Evolutionary conservation across 2,888 invertebrate genomes (phyloP), one percentile per base, ranked within the genome.

Genomic region (Drepana falcataria): DNA sequence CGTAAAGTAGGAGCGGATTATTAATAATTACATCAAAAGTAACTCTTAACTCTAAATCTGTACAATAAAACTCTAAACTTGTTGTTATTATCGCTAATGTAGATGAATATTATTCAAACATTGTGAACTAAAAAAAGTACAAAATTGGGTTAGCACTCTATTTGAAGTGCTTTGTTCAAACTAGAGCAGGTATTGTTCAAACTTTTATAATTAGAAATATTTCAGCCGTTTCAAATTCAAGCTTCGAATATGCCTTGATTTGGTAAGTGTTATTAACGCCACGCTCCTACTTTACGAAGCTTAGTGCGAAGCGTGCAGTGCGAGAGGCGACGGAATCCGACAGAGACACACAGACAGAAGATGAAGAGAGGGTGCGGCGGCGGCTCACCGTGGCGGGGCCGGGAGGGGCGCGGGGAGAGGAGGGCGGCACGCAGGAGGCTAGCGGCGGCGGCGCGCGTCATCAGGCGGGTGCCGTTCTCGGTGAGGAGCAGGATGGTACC

Each of bases 401-500:
- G 85, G 81, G 87, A 81, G 88, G 88, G 86, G 70, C 89, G 88
- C 85, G 89, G 90, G 86, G 89, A 90, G 84, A 87, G 91, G 77
- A 91, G 91, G 73, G 91, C 91, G 67, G 87, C 91, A 76, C 89
- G 90, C 75, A 91, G 91, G 71, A 91, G 83, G 79, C 91, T 91
- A 72, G 90, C 91, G 75, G 91, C 91, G 64, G 89, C 91, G 66
- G 90, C 87, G 69, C 91, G 85, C 52, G 91, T 91, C 87, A 91
- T 87, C 87, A 90, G 89, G 73, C 93, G 85, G 77, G 93, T 93
- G 86, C 93, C 93, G 77, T 93, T 93, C 84, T 93, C 93, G 82
- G 93, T 92, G 87, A 93, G 92, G 80, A 93, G 92, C 81, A 93
- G 91, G 85, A 93, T 92, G 78, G 92, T 91, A 83, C 93, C 93